Base-by-base conservation (phyloP, 37 sponge, comb jelly and placozoan genomes). In the Tethya wilhelma region DNA sequence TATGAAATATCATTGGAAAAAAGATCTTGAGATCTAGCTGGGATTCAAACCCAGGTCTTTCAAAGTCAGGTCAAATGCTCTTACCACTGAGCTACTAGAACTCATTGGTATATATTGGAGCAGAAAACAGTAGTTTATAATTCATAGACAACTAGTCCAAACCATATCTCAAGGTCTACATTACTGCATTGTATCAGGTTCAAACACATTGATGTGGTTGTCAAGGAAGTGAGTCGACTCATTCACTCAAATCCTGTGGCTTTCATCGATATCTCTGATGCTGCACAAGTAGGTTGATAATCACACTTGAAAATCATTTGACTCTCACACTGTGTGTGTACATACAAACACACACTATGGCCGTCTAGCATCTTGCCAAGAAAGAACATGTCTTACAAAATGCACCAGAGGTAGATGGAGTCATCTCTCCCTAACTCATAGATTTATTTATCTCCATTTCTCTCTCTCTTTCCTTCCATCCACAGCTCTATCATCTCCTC, bases 401-500 rank as follows among this genome's bases (percentile, higher is more conserved):
- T 77, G 78, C 64, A 28, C 78, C 78, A 33, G 78, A 77, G 78
- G 78, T 77, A 44, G 5, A 34, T 63, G n/a, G n/a, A n/a, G n/a
- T n/a, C n/a, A n/a, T n/a, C 53, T 19, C 53, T 49, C 14, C 53
- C 53, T 14, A n/a, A 49, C 53, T 49, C 38, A 9, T 37, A 9
- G 7, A 36, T 67, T 36, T 37, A 9, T 8, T 36, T 36, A 37
- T 36, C 22, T 60, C 28, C 63, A 12, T n/a, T 7, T 8, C 63
- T 20, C 32, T 41, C 45, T 42, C 53, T 68, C 40, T 26, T 43
- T 4, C 26, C 44, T 41, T 70, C 25, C 25, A 4, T 70, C 1
- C 12, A 62, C 58, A 95, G 90, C 74, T 95, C 53, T 78, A 77
- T 32, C 84, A 92, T 69, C 55, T 95, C 4, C 79, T 95, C 30